Evolutionary conservation across 2,113 vertebrate species (phyloP), one percentile per base, ranked within the genome.

Genomic region (Delphinus delphis): DNA sequence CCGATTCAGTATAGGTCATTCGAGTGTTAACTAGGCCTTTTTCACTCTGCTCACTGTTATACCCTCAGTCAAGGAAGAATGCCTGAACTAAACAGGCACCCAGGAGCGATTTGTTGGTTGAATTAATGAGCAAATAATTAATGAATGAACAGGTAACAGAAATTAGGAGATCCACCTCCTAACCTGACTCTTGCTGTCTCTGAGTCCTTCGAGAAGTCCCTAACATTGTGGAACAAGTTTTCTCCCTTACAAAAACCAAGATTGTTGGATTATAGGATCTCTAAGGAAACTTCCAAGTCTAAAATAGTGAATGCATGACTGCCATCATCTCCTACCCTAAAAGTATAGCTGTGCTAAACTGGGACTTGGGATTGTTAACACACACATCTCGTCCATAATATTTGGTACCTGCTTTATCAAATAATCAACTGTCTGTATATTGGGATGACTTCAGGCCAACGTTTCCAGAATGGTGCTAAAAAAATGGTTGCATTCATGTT

Each of bases 381-480:
- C 33, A 68, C 25, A 21, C 17, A 62, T 36, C 58, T 47, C 6
- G 74, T 13, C 70, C 60, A 55, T 20, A 55, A 55, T 55, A 10
- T 20, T 62, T 76, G 8, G 33, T 53, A 84, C 33, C 70, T 2
- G 4, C 53, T 86, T 38, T 82, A 25, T 90, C 63, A 90, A 77
- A 85, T 60, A 82, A 88, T 47, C 41, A 41, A 68, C 71, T 73
- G 26, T 50, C 17, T 6, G 0, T 13, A 5, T 4, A 41, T 44
- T 28, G 11, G 20, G 31, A 67, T 70, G 21, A 80, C 67, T 76
- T 71, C 50, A 83, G 5, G 26, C 28, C 31, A 18, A 70, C 26
- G 53, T 65, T 82, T 73, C 41, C 50, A 88, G 53, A 47, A 82
- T 18, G 38, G 33, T 94, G 47, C 85, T 97, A 79, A 94, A 95